phyloP scores from a whole-genome alignment of 2,113 vertebrate genomes.

The Sitta europaea region DNA sequence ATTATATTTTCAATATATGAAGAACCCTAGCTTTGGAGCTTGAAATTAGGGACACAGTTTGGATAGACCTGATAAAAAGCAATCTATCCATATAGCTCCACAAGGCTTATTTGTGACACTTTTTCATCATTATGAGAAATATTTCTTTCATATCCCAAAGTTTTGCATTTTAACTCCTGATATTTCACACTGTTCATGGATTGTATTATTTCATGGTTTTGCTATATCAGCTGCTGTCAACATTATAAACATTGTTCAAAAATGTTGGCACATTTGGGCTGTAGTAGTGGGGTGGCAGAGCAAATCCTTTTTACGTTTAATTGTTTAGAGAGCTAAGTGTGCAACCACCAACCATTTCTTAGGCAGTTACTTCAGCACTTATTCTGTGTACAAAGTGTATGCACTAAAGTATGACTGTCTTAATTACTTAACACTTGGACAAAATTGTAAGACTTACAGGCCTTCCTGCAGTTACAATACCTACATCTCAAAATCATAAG shows the following conservation, averaged over 20 bases:
- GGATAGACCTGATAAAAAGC: neutral
- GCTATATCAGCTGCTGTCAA: neutral
- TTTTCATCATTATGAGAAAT: neutral
- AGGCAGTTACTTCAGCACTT: neutral
- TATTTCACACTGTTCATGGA: neutral
- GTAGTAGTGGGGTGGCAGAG: neutral
- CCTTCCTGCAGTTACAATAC: neutral
- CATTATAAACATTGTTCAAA: neutral
- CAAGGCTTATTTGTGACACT: rapidly evolving
- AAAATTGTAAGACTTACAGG: neutral
- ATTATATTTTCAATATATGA: neutral
- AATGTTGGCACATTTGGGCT: neutral
- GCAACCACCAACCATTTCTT: neutral
- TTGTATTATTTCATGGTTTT: neutral
- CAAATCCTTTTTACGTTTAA: rapidly evolving
- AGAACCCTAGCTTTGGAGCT: neutral
- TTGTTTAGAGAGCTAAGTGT: neutral
- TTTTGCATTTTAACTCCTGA: neutral
- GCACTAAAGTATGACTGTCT: neutral
- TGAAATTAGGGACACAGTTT: neutral
- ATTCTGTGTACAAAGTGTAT: neutral
- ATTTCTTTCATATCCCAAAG: neutral
- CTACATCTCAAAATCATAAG: neutral
- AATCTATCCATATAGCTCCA: neutral
- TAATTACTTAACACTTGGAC: neutral